Percentiles rank a stretch among this genome's conserved stretches.
phyloP scores from a whole-genome alignment of 2,888 invertebrate species.

The Tetranychus piercei region DNA sequence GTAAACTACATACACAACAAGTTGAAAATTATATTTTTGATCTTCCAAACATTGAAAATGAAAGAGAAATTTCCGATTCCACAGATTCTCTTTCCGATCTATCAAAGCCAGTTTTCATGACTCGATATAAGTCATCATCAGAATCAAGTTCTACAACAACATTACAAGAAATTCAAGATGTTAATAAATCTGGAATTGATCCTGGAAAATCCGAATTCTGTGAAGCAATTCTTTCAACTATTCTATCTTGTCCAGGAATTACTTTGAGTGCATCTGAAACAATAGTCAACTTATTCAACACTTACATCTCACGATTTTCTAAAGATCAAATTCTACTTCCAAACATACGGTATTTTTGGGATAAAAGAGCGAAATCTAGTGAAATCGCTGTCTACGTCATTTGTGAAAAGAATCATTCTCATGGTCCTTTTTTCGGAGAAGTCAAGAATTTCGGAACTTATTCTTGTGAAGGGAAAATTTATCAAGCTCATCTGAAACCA shows the following conservation, averaged over 20 bases:
- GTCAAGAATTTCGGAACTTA: not conserved
- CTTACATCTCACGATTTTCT: not conserved
- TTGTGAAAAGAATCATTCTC: not conserved
- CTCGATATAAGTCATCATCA: not conserved
- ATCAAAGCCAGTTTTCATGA: not conserved
- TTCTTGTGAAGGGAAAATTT: not conserved
- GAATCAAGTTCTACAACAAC: not conserved
- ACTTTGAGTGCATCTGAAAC: not conserved
- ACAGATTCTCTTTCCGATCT: no score
- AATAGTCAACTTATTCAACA: not conserved
- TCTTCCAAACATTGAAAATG: not conserved
- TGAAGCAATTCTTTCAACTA: not conserved
- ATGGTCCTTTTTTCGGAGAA: not conserved
- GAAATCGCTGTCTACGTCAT: not conserved
- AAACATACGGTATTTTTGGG: not conserved
- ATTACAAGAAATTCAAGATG: not conserved
- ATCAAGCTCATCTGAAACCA: not conserved
- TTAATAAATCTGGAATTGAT: not conserved
- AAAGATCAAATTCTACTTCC: not conserved
- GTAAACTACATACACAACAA: not conserved
- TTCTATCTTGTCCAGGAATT: not conserved
- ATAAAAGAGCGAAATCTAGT: not conserved
- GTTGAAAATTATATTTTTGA: not conserved
- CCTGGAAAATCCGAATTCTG: not conserved
- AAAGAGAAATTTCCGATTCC: no score